A percentile compares a stretch with the other conserved stretches of the same genome.
Conservation (phyloP, 2,888 invertebrate species). For the Lottia scabra region DNA sequence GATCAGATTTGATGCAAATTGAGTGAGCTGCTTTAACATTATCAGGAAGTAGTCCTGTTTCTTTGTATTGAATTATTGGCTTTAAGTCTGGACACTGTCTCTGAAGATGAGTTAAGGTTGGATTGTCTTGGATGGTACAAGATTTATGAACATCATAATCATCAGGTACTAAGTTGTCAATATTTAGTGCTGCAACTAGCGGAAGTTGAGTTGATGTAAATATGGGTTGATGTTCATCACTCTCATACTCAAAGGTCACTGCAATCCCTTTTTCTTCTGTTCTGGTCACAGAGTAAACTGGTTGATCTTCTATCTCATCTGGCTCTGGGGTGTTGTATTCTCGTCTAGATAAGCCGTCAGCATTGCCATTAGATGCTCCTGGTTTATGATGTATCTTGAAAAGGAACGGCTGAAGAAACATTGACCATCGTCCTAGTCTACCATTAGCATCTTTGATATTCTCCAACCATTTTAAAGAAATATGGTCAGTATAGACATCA, state of each 20-base stretch:
- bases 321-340: slow-evolving; percentile 5
- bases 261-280: background rate
- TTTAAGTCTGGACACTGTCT: slow-evolving; percentile 11
- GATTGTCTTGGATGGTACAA: background rate
- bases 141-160: background rate
- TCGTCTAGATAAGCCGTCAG: slow-evolving; percentile 27
- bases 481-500: slow-evolving; percentile 37
- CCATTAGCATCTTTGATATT: slow-evolving; percentile 28
- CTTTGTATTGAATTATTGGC: background rate
- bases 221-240: background rate
- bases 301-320: background rate
- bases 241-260: background rate
- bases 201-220: background rate
- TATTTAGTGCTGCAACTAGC: background rate
- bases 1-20: background rate
- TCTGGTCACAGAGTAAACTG: background rate
- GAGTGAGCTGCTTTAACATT: background rate
- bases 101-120: slow-evolving; percentile 5
- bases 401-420: slow-evolving; percentile 13
- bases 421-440: slow-evolving; percentile 28
- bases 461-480: slow-evolving; percentile 31
- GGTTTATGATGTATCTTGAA: slow-evolving; percentile 12
- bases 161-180: background rate
- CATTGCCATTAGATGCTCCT: slow-evolving; percentile 23
- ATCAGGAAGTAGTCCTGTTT: background rate